Evolutionary conservation across 2,888 invertebrate species (phyloP).

Genomic region (Limnephilus rhombicus): DNA sequence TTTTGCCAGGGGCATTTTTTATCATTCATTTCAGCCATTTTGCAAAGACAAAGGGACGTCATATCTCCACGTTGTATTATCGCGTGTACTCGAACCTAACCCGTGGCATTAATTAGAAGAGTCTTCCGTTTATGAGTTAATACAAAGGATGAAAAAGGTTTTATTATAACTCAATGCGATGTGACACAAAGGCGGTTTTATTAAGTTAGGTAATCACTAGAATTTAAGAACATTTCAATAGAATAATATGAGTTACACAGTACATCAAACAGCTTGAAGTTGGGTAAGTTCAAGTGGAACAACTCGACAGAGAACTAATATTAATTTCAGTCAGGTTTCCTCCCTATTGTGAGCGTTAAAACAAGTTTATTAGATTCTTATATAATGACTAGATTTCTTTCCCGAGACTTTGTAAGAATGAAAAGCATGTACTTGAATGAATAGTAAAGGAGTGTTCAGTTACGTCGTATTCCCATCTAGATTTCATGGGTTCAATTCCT

Average conservation of each 20-base stretch:
- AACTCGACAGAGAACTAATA: not conserved
- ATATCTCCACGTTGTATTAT: not conserved
- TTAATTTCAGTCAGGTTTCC: too few species aligned
- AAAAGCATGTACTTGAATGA: not conserved
- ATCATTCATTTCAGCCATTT: conserved; percentile 27
- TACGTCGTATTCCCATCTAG: too few species aligned
- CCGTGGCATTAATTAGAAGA: not conserved
- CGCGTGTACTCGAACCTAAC: not conserved
- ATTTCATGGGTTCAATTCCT: too few species aligned
- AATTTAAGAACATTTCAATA: not conserved
- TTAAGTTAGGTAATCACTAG: not conserved
- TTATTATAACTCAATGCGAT: not conserved
- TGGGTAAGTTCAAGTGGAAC: not conserved
- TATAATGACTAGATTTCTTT: not conserved
- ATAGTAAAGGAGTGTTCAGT: too few species aligned
- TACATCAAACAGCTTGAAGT: not conserved
- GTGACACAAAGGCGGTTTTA: not conserved
- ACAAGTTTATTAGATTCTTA: not conserved
- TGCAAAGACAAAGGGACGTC: conserved; percentile 24
- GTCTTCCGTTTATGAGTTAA: not conserved
- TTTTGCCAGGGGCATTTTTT: conserved; percentile 25
- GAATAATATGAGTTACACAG: not conserved
- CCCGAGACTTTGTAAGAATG: too few species aligned
- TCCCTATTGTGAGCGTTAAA: not conserved
- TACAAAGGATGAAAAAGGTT: not conserved